Evolutionary conservation across 2,797 vertebrate species (phyloP).

Genomic region (Hafferia zeledoni): DNA sequence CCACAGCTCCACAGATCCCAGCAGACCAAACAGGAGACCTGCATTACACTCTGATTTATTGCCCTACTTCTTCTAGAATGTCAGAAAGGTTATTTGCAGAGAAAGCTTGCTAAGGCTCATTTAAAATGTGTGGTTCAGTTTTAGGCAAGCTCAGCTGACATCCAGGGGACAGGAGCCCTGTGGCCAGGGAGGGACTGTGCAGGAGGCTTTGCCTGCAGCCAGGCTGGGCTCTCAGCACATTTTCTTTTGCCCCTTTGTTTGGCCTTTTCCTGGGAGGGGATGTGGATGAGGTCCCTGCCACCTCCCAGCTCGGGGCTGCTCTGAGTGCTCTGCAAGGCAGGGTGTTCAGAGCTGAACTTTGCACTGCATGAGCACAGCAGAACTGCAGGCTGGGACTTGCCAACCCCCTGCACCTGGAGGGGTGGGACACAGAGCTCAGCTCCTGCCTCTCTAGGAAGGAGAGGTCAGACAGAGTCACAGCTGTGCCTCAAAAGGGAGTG

Average conservation of each 20-base stretch:
- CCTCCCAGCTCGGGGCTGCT: background rate
- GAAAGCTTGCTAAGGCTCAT: background rate
- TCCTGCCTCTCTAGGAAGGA: background rate
- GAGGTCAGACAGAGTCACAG: background rate
- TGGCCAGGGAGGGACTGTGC: background rate
- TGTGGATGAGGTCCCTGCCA: background rate
- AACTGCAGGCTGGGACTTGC: background rate
- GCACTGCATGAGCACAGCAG: background rate
- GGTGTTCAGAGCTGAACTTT: background rate
- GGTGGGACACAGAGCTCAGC: background rate
- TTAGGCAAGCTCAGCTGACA: background rate
- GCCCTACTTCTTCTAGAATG: background rate
- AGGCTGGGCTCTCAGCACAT: background rate
- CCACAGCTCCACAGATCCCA: background rate
- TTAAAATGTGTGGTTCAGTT: background rate
- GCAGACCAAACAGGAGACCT: background rate
- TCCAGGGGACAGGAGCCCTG: background rate
- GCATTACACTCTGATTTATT: conserved; percentile 8
- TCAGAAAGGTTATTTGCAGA: conserved; percentile 8
- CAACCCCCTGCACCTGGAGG: background rate
- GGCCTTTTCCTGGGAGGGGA: background rate
- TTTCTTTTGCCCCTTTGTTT: background rate
- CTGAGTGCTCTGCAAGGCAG: background rate
- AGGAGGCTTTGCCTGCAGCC: background rate
- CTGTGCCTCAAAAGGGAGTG: background rate